Conservation (phyloP, 2,113 vertebrate genomes). For the Mustela lutreola region DNA sequence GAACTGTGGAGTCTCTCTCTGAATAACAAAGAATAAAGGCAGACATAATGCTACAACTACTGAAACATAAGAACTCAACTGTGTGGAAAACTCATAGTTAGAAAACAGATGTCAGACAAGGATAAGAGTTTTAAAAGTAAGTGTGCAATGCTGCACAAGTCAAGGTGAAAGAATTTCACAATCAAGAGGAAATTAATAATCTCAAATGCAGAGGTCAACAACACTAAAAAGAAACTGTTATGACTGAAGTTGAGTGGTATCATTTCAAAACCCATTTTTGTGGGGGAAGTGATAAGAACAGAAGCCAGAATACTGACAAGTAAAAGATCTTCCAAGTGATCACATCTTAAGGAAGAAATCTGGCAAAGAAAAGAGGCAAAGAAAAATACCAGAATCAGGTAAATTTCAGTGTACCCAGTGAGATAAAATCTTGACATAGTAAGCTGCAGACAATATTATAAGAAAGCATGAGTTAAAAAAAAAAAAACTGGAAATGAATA, state of each 20-base stretch:
- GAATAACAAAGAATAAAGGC: background rate
- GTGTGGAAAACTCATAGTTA: background rate
- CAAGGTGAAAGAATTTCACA: background rate
- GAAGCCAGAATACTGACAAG: background rate
- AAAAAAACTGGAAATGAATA: conserved; percentile 5
- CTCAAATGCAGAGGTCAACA: background rate
- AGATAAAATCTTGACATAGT: background rate
- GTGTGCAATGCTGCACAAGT: background rate
- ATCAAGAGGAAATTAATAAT: background rate
- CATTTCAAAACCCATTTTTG: background rate
- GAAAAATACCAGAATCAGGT: background rate
- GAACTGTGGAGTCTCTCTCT: background rate
- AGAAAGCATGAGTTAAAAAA: background rate
- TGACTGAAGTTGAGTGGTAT: background rate
- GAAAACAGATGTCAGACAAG: background rate
- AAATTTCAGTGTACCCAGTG: background rate
- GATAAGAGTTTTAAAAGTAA: background rate
- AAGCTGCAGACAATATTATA: conserved; percentile 11
- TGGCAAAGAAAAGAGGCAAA: conserved; percentile 47
- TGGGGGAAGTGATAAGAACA: background rate
- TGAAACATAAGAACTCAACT: background rate
- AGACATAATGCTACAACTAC: background rate
- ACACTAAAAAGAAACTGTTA: background rate
- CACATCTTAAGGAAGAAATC: background rate
- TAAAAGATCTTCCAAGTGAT: background rate